A percentile compares a stretch with the other conserved stretches of the same genome.
Conservation (phyloP, 2,797 vertebrate species). For the Myiothlypis chrysogaster region DNA sequence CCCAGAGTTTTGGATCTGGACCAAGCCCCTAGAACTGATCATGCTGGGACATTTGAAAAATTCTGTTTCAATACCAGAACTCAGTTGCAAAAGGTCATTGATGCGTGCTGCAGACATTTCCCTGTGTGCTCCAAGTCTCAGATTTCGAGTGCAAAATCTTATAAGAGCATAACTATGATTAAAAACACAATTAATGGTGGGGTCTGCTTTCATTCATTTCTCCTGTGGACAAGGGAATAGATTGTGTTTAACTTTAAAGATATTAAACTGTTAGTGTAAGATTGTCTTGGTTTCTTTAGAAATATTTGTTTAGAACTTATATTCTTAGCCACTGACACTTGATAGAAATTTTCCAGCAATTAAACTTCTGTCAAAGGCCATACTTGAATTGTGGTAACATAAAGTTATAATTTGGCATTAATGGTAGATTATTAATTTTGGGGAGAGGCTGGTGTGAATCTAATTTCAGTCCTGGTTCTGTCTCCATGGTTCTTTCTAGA, state of each 20-base stretch:
- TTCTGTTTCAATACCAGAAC: not conserved
- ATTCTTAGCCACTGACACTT: not conserved
- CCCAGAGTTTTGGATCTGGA: not conserved
- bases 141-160: not conserved
- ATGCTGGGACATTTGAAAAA: not conserved
- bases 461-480: not conserved
- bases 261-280: not conserved
- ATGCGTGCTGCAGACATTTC: not conserved
- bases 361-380: not conserved
- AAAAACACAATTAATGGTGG: not conserved
- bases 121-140: not conserved
- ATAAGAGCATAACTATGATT: not conserved
- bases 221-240: not conserved
- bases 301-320: not conserved
- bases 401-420: not conserved
- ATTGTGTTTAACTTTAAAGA: not conserved
- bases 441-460: not conserved
- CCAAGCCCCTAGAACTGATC: conserved; percentile 16
- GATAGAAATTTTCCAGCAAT: not conserved
- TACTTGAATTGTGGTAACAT: not conserved
- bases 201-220: not conserved
- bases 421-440: not conserved
- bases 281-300: not conserved
- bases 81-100: not conserved
- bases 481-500: not conserved